Conservation (phyloP, 2,888 invertebrate genomes). For the Syritta pipiens region DNA sequence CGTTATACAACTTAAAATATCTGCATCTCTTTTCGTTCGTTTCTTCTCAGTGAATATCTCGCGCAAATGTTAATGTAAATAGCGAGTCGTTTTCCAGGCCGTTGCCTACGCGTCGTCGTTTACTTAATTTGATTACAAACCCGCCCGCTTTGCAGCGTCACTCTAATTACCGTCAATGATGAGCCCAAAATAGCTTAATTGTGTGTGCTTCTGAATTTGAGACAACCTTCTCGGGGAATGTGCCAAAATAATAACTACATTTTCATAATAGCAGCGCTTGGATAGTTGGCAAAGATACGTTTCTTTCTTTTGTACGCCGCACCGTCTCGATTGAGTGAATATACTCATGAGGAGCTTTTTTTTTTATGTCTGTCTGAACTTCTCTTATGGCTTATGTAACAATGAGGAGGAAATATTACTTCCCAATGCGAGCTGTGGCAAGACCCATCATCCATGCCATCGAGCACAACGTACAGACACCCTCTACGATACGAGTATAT, state of each 20-base stretch:
- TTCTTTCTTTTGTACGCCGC: background rate
- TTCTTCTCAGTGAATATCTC: slow-evolving; percentile 24
- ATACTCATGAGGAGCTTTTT: background rate
- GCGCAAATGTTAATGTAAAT: slow-evolving; percentile 29
- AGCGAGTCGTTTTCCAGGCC: slow-evolving; percentile 45
- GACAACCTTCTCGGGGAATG: too few relatives aligned
- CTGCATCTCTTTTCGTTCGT: background rate
- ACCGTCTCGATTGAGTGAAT: background rate
- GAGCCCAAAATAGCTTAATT: slow-evolving; percentile 45
- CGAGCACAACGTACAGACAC: slow-evolving; percentile 7
- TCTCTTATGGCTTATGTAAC: background rate
- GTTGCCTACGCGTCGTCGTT: slow-evolving; percentile 53
- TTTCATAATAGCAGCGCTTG: background rate
- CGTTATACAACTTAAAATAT: too few relatives aligned
- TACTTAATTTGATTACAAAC: slow-evolving; percentile 60
- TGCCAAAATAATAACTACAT: background rate
- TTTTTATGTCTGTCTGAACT: background rate
- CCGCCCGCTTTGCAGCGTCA: background rate
- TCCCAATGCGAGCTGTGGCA: slow-evolving; percentile 24
- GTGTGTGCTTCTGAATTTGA: too few relatives aligned
- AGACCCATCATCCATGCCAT: slow-evolving; percentile 47
- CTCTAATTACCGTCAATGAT: slow-evolving; percentile 49
- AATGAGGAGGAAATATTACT: slow-evolving; percentile 11
- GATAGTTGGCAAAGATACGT: background rate
- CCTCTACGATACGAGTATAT: too few relatives aligned